Evolutionary conservation across 2,888 invertebrate genomes (phyloP).

Genomic region (Mythimna ferrago): DNA sequence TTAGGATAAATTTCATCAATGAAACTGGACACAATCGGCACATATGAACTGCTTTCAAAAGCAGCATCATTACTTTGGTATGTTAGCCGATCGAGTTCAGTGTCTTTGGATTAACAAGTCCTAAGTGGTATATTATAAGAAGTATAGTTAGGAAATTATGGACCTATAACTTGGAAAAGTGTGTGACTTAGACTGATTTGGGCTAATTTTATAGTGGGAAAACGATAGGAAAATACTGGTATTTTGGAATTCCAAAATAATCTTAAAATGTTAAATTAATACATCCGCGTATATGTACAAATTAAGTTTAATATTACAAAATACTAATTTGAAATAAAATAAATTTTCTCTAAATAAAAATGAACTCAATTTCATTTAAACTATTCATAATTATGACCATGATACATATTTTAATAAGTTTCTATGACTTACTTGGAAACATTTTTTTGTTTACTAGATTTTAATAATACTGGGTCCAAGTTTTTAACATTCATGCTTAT

Average conservation of each 20-base stretch:
- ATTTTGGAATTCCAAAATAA: neutral
- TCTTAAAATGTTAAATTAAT: neutral
- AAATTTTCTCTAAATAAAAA: constrained; percentile 27
- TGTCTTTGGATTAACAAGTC: neutral
- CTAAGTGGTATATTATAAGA: constrained; percentile 3
- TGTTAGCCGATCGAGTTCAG: neutral
- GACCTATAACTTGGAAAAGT: constrained; percentile 29
- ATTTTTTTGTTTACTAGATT: neutral
- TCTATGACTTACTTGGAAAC: constrained; percentile 22
- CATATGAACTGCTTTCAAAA: neutral
- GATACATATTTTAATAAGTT: constrained; percentile 9
- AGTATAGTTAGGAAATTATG: constrained; percentile 11
- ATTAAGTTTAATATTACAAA: constrained; percentile 27
- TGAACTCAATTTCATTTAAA: constrained; percentile 11
- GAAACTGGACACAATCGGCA: neutral
- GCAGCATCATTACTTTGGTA: neutral
- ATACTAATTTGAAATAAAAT: constrained; percentile 30
- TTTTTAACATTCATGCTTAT: neutral
- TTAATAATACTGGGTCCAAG: neutral
- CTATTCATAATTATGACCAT: constrained; percentile 47
- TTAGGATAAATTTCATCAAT: neutral
- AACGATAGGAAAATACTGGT: neutral
- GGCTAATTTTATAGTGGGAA: constrained; percentile 29
- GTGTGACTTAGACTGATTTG: constrained; percentile 44
- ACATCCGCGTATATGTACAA: constrained; percentile 25